Evolutionary conservation across 2,113 vertebrate species (phyloP).

Genomic region (Antigone vipio): DNA sequence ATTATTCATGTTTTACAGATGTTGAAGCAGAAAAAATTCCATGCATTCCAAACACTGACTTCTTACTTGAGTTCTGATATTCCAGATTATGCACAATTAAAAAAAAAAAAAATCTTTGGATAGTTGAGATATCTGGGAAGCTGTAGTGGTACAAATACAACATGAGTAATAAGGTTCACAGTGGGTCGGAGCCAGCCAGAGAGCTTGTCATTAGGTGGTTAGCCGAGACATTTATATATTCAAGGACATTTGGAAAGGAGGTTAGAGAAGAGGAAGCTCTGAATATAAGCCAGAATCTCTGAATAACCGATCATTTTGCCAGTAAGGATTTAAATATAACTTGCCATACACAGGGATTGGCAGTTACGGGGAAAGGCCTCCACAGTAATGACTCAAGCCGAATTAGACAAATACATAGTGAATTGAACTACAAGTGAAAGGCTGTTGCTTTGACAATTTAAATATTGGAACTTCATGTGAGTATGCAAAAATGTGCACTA

Average conservation of each 20-base stretch:
- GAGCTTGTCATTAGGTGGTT: background rate
- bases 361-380: background rate
- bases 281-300: background rate
- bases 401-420: background rate
- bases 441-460: background rate
- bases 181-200: background rate
- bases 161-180: background rate
- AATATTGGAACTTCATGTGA: background rate
- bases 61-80: background rate
- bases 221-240: background rate
- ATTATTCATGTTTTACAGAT: background rate
- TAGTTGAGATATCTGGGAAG: background rate
- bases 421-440: background rate
- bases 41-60: background rate
- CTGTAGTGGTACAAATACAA: background rate
- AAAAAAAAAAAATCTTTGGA: background rate
- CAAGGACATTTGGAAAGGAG: background rate
- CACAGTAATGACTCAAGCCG: background rate
- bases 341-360: background rate
- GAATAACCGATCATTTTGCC: slow-evolving; percentile 5
- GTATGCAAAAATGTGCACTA: background rate
- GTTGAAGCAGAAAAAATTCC: background rate
- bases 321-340: slow-evolving; percentile 10
- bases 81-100: background rate
- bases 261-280: background rate